These are phyloP conservation scores for Clarias platycephalus DNA, from an alignment of 2,797 vertebrate species.

Conservation along the genomic window DNA sequence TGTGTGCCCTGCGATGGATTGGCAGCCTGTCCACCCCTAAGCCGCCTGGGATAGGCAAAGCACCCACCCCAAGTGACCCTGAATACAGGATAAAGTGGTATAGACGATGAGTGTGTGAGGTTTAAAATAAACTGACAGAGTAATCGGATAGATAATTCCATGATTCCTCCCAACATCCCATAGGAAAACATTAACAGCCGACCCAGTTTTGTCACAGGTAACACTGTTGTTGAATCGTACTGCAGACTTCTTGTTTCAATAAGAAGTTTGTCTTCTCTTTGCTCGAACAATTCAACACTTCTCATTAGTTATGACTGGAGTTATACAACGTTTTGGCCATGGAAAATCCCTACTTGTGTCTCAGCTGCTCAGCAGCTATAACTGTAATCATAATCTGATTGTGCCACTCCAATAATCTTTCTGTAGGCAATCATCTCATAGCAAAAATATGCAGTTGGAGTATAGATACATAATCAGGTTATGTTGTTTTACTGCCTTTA, in stretches of 20 bases:
- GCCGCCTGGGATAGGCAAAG: too few species aligned
- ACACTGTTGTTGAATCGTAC: not conserved
- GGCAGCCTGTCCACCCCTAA: too few species aligned
- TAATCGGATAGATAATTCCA: not conserved
- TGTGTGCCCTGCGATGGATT: too few species aligned
- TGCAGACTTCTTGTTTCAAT: not conserved
- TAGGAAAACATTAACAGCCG: slow-evolving; percentile 14
- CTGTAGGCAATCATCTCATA: slow-evolving; percentile 1
- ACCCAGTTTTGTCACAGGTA: slow-evolving; percentile 12
- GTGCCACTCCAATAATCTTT: slow-evolving; percentile 13
- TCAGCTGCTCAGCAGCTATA: slow-evolving; percentile 21
- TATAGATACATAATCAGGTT: too few species aligned
- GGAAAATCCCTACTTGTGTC: not conserved
- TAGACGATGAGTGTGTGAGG: too few species aligned
- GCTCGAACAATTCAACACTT: slow-evolving; percentile 27
- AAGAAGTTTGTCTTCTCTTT: slow-evolving; percentile 23
- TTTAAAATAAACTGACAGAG: not conserved
- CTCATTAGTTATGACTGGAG: not conserved
- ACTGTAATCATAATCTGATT: slow-evolving; percentile 14
- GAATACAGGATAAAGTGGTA: too few species aligned
- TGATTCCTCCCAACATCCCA: not conserved
- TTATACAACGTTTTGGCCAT: not conserved
- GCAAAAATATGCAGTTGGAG: not conserved
- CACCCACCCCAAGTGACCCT: too few species aligned
- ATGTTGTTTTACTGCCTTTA: not conserved